Evolutionary conservation across 1,140 invertebrate genomes (phyloP).

Genomic region (Lepidurus apus): DNA sequence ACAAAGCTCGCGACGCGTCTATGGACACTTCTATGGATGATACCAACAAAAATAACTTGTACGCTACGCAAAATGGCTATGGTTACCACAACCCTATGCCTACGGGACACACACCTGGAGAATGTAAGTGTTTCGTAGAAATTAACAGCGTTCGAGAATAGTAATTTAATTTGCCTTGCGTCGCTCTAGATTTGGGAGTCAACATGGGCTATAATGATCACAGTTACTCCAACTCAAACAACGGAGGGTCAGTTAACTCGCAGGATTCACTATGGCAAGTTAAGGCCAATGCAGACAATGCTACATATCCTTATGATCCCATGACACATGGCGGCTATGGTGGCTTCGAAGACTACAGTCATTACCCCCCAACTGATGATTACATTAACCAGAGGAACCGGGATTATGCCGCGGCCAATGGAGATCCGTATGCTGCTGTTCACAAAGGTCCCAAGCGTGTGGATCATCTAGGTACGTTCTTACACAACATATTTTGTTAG

Average conservation of each 20-base stretch:
- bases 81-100: constrained; percentile 59
- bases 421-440: constrained; percentile 74
- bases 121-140: constrained; percentile 26
- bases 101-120: constrained; percentile 32
- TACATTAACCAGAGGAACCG: constrained; percentile 53
- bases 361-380: constrained; percentile 59
- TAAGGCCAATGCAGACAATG: constrained; percentile 50
- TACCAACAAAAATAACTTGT: constrained; percentile 70
- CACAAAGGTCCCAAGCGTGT: constrained; percentile 78
- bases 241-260: constrained; percentile 85
- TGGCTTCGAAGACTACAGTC: constrained; percentile 75
- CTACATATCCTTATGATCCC: constrained; percentile 51
- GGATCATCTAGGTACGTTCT: constrained; percentile 52
- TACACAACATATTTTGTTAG: neutral
- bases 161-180: neutral
- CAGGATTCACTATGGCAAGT: constrained; percentile 93
- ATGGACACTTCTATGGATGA: constrained; percentile 71
- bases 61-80: constrained; percentile 68
- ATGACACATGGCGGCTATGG: constrained; percentile 72
- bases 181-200: constrained; percentile 54
- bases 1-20: constrained; percentile 75
- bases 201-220: constrained; percentile 85
- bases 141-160: constrained; percentile 1
- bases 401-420: constrained; percentile 44
- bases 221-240: constrained; percentile 85